Base-by-base conservation (phyloP, 2,888 invertebrate genomes). In the Meloe dianella region DNA sequence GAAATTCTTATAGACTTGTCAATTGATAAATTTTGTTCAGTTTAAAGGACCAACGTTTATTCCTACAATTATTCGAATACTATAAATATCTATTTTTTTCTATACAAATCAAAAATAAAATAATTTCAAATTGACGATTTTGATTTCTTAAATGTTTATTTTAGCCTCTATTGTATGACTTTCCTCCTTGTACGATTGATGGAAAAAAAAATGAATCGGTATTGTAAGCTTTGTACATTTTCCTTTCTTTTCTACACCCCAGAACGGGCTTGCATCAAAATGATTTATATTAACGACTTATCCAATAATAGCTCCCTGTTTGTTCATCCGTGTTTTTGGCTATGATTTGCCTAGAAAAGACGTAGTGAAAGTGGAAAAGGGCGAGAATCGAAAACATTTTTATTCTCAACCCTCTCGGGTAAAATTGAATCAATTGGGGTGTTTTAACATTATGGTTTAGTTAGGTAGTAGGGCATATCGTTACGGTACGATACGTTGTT, bases 251-350 rank as follows among this genome's bases (percentile, higher is more conserved):
- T 32, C 20, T 47, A n/a, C n/a, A 8, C n/a, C 38, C 24, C 57
- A 63, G 22, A 41, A 22, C 63, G 58, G 57, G 56, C 56, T 65
- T 81, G 80, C 78, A 79, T 79, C 78, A 79, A 80, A 78, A 82
- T 82, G 82, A 82, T 83, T 82, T 82, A 83, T 82, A 77, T 79
- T 80, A 79, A 80, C 80, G 80, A 80, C 79, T 79, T 79, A 79
- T 78, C 80, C 82, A 79, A 82, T 83, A 82, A 83, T 82, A 81
- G 82, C 80, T 81, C 82, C 82, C 83, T 80, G 79, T 79, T 79
- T 82, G 81, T 81, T 81, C 82, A 81, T 82, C 81, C 81, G 79
- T 81, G 81, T 81, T 80, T 79, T 80, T 80, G n/a, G 78, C 78
- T 78, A 78, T 79, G 79, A 79, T 80, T 78, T 79, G 80, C 80